These are phyloP conservation scores for Actinopyga echinites DNA, from an alignment of 53 echinoderm and acorn worm genomes.

Conservation along the genomic window DNA sequence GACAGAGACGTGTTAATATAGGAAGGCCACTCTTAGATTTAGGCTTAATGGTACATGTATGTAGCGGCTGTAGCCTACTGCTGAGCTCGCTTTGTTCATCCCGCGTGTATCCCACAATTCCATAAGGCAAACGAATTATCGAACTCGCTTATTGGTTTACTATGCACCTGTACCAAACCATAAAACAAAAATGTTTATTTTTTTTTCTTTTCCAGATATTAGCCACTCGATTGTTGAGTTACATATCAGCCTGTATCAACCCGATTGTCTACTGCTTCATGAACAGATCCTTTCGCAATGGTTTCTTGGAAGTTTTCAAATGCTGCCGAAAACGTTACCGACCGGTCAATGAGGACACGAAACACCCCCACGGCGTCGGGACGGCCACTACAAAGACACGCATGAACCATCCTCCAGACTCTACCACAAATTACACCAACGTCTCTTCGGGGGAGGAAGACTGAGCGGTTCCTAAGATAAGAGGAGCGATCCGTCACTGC, in stretches of 20 bases:
- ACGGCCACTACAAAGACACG: conserved; percentile 56
- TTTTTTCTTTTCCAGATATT: conserved; percentile 37
- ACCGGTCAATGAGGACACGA: conserved; percentile 19
- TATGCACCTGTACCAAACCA: too few relatives aligned
- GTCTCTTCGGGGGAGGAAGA: conserved; percentile 69
- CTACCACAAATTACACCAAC: conserved; percentile 83
- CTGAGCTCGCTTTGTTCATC: too few relatives aligned
- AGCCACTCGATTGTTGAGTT: conserved; percentile 69
- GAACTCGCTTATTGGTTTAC: too few relatives aligned
- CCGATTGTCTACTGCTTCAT: conserved; percentile 97
- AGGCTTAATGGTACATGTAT: too few relatives aligned
- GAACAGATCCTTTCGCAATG: conserved; percentile 95
- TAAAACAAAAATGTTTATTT: background rate
- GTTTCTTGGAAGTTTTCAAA: conserved; percentile 85
- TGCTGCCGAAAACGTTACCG: conserved; percentile 61
- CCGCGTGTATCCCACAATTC: too few relatives aligned
- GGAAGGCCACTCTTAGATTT: too few relatives aligned
- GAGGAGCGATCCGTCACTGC: background rate
- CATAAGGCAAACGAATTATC: too few relatives aligned
- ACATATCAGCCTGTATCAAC: conserved; percentile 87
- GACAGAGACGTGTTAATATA: too few relatives aligned
- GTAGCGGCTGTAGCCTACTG: too few relatives aligned
- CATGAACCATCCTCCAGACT: conserved; percentile 53
- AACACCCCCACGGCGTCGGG: background rate
- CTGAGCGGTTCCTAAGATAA: background rate